phyloP scores from a whole-genome alignment of 2,797 vertebrate genomes.

The Eospalax fontanierii region DNA sequence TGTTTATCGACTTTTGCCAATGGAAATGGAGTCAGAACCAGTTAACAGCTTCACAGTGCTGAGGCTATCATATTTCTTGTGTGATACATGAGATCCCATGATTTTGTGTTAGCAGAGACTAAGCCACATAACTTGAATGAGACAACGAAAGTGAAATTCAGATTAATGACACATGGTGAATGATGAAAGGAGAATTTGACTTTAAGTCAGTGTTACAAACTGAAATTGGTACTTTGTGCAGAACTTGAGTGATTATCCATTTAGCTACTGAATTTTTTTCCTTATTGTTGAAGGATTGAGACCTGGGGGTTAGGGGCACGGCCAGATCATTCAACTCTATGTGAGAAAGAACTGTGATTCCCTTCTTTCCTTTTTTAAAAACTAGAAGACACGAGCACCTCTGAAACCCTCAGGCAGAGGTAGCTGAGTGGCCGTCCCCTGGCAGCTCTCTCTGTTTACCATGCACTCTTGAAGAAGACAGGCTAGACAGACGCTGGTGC shows the following conservation, averaged over 20 bases:
- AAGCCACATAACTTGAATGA: background rate
- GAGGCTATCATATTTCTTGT: background rate
- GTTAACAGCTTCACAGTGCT: background rate
- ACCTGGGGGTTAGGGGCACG: no score
- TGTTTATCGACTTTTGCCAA: background rate
- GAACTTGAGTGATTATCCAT: no score
- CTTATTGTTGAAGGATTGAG: background rate
- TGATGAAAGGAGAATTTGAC: constrained; percentile 1
- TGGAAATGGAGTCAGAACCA: background rate
- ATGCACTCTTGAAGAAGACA: background rate
- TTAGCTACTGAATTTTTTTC: background rate
- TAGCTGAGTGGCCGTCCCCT: no score
- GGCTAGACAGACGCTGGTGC: background rate
- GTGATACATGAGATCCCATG: background rate
- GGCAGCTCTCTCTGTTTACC: background rate
- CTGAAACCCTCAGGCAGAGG: background rate
- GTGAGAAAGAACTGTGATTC: constrained; percentile 9
- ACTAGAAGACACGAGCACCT: background rate
- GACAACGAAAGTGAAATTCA: background rate
- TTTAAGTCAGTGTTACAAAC: background rate
- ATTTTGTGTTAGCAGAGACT: background rate
- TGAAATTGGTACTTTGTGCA: background rate
- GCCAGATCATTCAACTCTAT: background rate
- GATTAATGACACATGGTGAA: background rate
- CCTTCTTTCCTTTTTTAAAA: no score